These are phyloP conservation scores for Muricea muricata DNA, from an alignment of 92 coral and sea anemone genomes.

Conservation along the genomic window DNA sequence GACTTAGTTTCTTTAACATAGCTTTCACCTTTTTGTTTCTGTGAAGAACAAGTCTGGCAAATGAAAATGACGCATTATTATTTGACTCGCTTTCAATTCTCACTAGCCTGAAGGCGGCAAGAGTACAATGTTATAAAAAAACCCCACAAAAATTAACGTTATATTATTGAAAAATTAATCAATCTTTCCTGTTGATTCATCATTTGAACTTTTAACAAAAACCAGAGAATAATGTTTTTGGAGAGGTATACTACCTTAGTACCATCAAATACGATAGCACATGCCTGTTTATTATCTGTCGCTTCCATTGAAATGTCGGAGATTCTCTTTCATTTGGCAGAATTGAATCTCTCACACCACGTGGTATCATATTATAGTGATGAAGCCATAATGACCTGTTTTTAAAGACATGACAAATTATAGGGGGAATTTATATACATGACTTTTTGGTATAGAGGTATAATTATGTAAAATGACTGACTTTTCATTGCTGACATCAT, in stretches of 20 bases:
- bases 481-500: conserved; percentile 74
- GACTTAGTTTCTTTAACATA: conserved; percentile 68
- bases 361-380: conserved; percentile 71
- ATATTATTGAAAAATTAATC: no score
- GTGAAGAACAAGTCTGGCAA: conserved; percentile 63
- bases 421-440: neutral
- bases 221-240: no score
- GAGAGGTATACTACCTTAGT: no score
- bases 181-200: no score
- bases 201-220: no score
- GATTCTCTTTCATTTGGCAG: conserved; percentile 77
- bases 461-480: neutral
- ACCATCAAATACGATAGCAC: no score
- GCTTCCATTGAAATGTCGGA: conserved; percentile 88
- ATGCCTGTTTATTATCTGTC: conserved; percentile 77
- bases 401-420: neutral
- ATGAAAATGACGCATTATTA: neutral
- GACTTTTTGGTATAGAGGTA: neutral
- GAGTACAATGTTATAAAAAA: no score
- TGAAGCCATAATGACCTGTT: conserved; percentile 81
- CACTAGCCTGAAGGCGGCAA: no score
- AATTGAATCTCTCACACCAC: conserved; percentile 75
- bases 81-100: no score
- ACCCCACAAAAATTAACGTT: no score
- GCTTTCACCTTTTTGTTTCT: conserved; percentile 73